A percentile compares a stretch with the other conserved stretches of the same genome.
Conservation (phyloP, 2,888 invertebrate genomes). For the Lycaena phlaeas region DNA sequence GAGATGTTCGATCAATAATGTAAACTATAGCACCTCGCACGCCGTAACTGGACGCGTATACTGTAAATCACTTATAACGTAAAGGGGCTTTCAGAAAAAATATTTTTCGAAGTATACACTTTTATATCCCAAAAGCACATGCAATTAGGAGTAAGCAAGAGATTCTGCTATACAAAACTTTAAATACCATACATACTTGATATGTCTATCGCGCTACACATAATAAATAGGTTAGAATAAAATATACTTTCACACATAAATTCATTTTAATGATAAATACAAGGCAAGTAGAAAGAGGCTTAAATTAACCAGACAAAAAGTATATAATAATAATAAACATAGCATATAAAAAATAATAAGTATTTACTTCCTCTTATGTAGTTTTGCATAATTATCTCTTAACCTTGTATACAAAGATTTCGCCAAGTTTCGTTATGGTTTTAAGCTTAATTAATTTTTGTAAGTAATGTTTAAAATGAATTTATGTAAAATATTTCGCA, state of each 20-base stretch:
- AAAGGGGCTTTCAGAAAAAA: not conserved
- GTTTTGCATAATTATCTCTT: too few species aligned
- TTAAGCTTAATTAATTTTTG: too few species aligned
- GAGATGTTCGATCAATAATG: too few species aligned
- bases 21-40: too few species aligned
- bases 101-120: not conserved
- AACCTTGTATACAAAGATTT: too few species aligned
- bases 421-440: too few species aligned
- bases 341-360: too few species aligned
- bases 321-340: too few species aligned
- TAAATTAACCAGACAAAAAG: too few species aligned
- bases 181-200: conserved; percentile 6
- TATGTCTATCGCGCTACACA: conserved; percentile 4
- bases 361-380: too few species aligned
- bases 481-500: conserved; percentile 3
- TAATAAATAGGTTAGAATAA: not conserved
- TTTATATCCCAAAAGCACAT: not conserved
- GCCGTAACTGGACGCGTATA: too few species aligned
- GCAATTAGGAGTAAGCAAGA: not conserved
- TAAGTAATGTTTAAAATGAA: not conserved
- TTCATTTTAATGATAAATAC: not conserved
- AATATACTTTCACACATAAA: not conserved
- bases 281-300: too few species aligned
- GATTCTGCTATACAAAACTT: not conserved
- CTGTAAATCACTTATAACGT: not conserved